Conservation (phyloP, 2,797 vertebrate species). For the Epinephelus coioides region DNA sequence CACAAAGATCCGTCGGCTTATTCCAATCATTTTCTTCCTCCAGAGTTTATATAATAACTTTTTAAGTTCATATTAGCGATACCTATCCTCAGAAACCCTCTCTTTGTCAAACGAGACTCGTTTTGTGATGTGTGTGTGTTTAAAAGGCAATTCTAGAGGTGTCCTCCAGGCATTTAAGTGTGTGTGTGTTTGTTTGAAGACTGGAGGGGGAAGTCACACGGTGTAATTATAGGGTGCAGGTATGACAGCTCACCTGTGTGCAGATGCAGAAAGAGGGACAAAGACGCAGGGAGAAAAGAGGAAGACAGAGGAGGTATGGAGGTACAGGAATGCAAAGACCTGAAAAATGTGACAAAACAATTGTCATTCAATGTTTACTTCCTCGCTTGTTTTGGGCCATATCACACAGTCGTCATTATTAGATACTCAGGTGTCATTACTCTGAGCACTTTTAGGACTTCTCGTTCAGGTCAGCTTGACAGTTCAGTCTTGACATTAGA, state of each 20-base stretch:
- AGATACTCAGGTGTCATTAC: background rate
- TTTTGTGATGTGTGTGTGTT: conserved; percentile 33
- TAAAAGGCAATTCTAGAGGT: conserved; percentile 26
- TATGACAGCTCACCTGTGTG: conserved; percentile 62
- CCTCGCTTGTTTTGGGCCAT: background rate
- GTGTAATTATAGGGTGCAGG: conserved; percentile 72
- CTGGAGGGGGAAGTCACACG: conserved; percentile 31
- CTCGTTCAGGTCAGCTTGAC: background rate
- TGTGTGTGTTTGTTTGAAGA: conserved; percentile 32
- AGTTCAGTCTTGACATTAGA: background rate
- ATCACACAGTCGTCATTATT: background rate
- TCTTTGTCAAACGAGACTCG: background rate
- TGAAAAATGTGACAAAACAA: background rate
- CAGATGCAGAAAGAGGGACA: conserved; percentile 35
- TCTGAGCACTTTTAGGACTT: background rate
- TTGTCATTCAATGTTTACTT: background rate
- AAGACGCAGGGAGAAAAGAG: background rate
- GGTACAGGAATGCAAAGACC: background rate
- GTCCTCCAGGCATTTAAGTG: conserved; percentile 29
- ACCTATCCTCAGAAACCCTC: conserved; percentile 6
- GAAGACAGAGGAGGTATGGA: background rate
- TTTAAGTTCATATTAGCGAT: conserved; percentile 59
- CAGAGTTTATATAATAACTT: conserved; percentile 5
- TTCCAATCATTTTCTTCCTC: conserved; percentile 69
- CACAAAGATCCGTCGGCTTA: conserved; percentile 48